Evolutionary conservation across 2,888 invertebrate species (phyloP).

Genomic region (Mythimna vitellina): DNA sequence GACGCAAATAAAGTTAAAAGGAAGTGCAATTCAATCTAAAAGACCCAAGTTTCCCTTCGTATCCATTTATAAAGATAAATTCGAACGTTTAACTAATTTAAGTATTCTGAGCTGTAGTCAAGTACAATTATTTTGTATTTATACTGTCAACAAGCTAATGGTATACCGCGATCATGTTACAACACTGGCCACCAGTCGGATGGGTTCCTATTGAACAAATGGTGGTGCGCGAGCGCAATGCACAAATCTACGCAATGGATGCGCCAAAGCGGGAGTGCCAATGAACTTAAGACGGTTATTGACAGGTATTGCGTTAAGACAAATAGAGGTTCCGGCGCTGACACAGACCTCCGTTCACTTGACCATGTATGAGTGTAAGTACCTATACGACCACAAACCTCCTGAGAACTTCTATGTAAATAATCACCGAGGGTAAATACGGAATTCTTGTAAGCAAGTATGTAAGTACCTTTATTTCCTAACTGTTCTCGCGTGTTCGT

Average conservation of each 20-base stretch:
- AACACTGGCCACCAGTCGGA: conserved; percentile 83
- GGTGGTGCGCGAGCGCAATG: conserved; percentile 81
- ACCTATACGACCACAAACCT: conserved; percentile 81
- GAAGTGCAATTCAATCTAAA: conserved; percentile 12
- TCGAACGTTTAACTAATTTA: conserved; percentile 72
- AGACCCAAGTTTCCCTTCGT: conserved; percentile 21
- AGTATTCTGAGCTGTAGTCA: conserved; percentile 75
- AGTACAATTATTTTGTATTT: conserved; percentile 85
- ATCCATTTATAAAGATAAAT: conserved; percentile 20
- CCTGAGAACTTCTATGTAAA: conserved; percentile 88
- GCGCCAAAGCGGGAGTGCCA: conserved; percentile 89
- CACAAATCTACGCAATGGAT: conserved; percentile 88
- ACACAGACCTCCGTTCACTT: conserved; percentile 88
- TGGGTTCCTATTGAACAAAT: conserved; percentile 80
- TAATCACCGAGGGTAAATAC: conserved; percentile 85
- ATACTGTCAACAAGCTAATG: conserved; percentile 88
- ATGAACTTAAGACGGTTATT: conserved; percentile 89
- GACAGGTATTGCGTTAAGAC: conserved; percentile 90
- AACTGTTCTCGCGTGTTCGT: conserved; percentile 73
- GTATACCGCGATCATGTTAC: conserved; percentile 86
- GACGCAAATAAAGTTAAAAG: not conserved
- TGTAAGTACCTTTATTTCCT: conserved; percentile 76
- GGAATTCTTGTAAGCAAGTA: conserved; percentile 84
- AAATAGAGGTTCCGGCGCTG: conserved; percentile 88
- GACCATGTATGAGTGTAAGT: conserved; percentile 77